These are phyloP conservation scores for Brachionus paranguensis DNA, from an alignment of 1,140 invertebrate genomes.

Conservation along the genomic window DNA sequence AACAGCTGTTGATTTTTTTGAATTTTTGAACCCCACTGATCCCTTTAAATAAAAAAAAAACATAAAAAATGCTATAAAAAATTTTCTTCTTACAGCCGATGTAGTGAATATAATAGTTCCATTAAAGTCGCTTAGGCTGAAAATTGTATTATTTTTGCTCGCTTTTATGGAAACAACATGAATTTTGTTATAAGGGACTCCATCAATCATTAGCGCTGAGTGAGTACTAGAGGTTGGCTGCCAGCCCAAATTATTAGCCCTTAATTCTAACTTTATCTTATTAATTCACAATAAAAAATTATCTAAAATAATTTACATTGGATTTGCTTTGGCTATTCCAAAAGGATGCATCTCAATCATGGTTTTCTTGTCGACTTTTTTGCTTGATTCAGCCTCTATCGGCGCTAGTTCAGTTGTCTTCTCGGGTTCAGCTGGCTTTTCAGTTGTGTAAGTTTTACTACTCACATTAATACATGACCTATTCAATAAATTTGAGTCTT, in stretches of 20 bases:
- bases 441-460: background rate
- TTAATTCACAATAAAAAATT: background rate
- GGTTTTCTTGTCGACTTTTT: background rate
- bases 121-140: background rate
- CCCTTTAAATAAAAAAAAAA: background rate
- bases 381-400: background rate
- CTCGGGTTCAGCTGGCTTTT: background rate
- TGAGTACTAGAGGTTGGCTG: conserved; percentile 19
- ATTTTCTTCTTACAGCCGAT: background rate
- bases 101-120: conserved; percentile 20
- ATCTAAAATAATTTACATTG: background rate
- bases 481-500: background rate
- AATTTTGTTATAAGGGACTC: conserved; percentile 27
- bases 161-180: conserved; percentile 31
- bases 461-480: background rate
- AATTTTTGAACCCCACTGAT: conserved; percentile 31
- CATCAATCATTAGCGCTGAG: background rate
- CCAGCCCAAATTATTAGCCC: conserved; percentile 1
- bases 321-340: background rate
- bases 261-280: background rate
- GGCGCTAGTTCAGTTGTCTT: background rate
- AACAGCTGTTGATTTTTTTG: conserved; percentile 39
- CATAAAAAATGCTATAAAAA: background rate
- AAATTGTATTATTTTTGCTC: conserved; percentile 36
- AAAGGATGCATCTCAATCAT: background rate